Conservation (phyloP, 1,140 invertebrate species). For the Monochamus saltuarius region DNA sequence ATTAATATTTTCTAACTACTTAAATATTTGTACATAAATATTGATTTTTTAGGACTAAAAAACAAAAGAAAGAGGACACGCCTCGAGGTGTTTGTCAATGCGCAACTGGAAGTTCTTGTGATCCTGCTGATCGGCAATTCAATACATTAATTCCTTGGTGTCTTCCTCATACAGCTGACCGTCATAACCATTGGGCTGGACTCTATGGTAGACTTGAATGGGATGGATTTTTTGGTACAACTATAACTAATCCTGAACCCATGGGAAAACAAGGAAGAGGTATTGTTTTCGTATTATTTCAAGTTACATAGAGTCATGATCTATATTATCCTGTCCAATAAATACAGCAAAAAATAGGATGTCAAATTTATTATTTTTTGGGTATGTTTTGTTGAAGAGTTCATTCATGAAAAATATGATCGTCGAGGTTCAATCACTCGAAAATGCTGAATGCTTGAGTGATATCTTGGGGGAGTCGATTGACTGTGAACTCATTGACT, state of each 20-base stretch:
- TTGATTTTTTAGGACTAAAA: slow-evolving; percentile 61
- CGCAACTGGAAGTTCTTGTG: slow-evolving; percentile 65
- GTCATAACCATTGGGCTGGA: slow-evolving; percentile 84
- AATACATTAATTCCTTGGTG: slow-evolving; percentile 91
- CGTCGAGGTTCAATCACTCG: no score
- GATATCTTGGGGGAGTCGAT: no score
- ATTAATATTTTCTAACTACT: no score
- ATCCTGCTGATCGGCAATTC: slow-evolving; percentile 74
- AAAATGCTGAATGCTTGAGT: no score
- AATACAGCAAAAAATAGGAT: no score
- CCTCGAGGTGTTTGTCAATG: slow-evolving; percentile 81
- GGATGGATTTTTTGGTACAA: slow-evolving; percentile 85
- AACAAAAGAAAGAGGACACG: slow-evolving; percentile 63
- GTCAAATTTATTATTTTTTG: no score
- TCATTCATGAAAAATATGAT: no score
- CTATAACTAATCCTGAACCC: slow-evolving; percentile 86
- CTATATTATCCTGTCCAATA: no score
- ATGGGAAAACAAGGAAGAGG: slow-evolving; percentile 82
- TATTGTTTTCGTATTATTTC: slow-evolving; percentile 23
- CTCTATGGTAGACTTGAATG: slow-evolving; percentile 77
- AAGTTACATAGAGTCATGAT: no score
- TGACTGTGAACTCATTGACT: no score
- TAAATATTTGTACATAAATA: no score
- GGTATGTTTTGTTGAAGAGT: no score
- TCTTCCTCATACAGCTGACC: slow-evolving; percentile 82